Conservation (phyloP, 2,797 vertebrate genomes). For the Phrynocephalus vlangalii region DNA sequence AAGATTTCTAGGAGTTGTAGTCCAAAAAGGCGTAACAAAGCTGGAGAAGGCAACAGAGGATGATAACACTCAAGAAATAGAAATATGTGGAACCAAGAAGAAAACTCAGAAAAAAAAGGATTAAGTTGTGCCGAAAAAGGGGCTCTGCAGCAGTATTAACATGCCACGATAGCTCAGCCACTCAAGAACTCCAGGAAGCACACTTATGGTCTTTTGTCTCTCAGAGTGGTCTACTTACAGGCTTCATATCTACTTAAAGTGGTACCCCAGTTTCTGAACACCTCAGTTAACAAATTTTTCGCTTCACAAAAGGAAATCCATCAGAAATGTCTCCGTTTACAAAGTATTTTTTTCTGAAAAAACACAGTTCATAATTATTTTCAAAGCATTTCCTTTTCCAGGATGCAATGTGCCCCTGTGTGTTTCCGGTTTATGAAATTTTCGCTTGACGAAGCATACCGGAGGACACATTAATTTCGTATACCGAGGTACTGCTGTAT, state of each 20-base stretch:
- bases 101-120: neutral
- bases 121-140: neutral
- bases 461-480: no score
- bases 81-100: neutral
- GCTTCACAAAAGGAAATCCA: no score
- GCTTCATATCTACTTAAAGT: neutral
- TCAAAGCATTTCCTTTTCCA: no score
- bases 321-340: no score
- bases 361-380: no score
- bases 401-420: no score
- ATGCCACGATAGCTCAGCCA: neutral
- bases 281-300: no score
- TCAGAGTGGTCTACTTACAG: neutral
- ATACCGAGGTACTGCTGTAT: neutral
- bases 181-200: neutral
- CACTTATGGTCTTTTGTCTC: neutral
- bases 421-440: no score
- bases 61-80: neutral
- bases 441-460: no score
- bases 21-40: neutral
- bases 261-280: no score
- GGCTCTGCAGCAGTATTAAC: neutral
- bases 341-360: no score
- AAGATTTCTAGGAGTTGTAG: neutral
- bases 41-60: neutral